Base-by-base conservation (phyloP, 2,113 vertebrate species). In the Oenanthe melanoleuca region DNA sequence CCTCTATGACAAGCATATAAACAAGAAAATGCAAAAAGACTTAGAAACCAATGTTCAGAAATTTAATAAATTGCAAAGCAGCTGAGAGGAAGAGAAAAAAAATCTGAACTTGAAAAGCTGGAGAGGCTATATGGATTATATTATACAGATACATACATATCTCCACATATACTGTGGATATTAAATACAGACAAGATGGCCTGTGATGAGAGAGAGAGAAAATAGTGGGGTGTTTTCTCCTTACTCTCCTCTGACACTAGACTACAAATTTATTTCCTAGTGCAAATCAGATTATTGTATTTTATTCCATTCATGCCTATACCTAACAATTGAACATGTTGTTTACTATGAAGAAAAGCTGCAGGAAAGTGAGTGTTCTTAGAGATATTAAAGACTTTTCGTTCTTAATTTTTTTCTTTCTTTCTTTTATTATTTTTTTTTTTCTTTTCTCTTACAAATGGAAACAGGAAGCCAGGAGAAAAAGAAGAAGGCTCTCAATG, bases 161-260 rank as follows among this genome's bases (percentile, higher is more conserved):
- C 29, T 67, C 86, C 91, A 65, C 82, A 82, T 83, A 90, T 50
- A 80, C 47, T 45, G 16, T 55, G 8, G n/a, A 61, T 65, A 83
- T 21, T 79, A 8, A 33, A 71, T 11, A 73, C 18, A 93, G 57
- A 52, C 6, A 80, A 89, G 61, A 33, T 0, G 0, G 24, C 11
- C 63, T 73, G 8, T 6, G 3, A 60, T 37, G 45, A 77, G 5
- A 23, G 16, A 73, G 28, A 82, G 13, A 3, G 33, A 72, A 71
- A 52, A 72, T 3, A 28, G 14, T 21, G 21, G 0, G 0, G 3
- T 3, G 3, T 71, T 71, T 85, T 45, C 21, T 69, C 42, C 23
- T 80, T 53, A 53, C 0, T 9, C 44, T 56, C 45, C 31, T 53
- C 49, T 83, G 50, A 83, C 28, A n/a, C 4, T 16, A 65, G n/a